Evolutionary conservation across 1,140 invertebrate species (phyloP).

Genomic region (Drosophila insularis): DNA sequence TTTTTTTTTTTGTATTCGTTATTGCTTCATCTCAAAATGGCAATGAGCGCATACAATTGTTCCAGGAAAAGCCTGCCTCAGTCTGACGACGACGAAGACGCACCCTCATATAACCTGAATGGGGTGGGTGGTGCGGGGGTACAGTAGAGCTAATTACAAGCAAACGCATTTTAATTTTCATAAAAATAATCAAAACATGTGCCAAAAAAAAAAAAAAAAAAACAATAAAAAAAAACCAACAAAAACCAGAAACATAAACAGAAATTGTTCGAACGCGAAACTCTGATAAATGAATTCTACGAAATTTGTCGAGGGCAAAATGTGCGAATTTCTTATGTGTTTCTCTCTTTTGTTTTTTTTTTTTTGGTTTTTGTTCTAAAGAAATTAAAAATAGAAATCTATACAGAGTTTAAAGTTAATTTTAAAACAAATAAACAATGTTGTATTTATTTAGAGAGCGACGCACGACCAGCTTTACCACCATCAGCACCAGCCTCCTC

Average conservation of each 20-base stretch:
- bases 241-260: constrained; percentile 61
- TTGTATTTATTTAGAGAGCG: constrained; percentile 54
- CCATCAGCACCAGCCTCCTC: background rate
- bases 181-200: constrained; percentile 79
- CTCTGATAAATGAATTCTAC: constrained; percentile 74
- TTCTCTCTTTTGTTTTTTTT: constrained; percentile 16
- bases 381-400: constrained; percentile 20
- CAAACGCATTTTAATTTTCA: constrained; percentile 80
- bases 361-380: constrained; percentile 17
- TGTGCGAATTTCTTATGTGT: constrained; percentile 35
- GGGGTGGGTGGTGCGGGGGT: background rate
- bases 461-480: constrained; percentile 43
- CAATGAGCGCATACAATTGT: constrained; percentile 64
- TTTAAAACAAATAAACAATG: constrained; percentile 55
- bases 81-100: constrained; percentile 16
- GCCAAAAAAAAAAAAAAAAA: constrained; percentile 36
- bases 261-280: constrained; percentile 48
- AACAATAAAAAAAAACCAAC: constrained; percentile 59
- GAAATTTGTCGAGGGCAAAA: constrained; percentile 64
- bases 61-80: constrained; percentile 68
- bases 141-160: constrained; percentile 61
- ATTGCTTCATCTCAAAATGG: constrained; percentile 54
- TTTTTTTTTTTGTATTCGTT: constrained; percentile 7
- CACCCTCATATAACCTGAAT: constrained; percentile 15
- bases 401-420: constrained; percentile 48